These are phyloP conservation scores for Mus spicilegus DNA, from an alignment of 2,113 vertebrate species.

Conservation along the genomic window DNA sequence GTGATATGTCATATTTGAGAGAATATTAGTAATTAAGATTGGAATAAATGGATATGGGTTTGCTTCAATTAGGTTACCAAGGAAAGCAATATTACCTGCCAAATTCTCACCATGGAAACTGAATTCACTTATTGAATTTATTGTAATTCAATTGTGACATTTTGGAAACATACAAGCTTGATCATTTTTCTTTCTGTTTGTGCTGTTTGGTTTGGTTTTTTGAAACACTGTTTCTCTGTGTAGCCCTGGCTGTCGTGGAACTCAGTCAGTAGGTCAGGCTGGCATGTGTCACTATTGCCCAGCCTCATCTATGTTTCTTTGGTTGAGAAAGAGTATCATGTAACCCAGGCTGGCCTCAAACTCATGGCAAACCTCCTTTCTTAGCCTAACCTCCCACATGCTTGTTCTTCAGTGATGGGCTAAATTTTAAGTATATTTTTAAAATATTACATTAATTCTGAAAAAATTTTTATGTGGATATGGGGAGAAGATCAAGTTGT, in stretches of 20 bases:
- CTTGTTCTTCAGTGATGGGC: neutral
- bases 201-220: neutral
- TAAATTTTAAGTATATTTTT: neutral
- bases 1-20: neutral
- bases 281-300: neutral
- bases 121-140: neutral
- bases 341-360: neutral
- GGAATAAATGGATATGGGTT: neutral
- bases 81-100: neutral
- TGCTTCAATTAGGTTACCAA: neutral
- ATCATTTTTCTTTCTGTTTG: neutral
- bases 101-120: neutral
- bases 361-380: neutral
- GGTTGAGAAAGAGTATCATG: neutral
- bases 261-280: neutral
- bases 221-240: neutral
- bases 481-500: neutral
- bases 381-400: neutral
- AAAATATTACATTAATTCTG: neutral
- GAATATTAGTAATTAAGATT: neutral
- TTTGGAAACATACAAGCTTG: neutral
- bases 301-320: neutral
- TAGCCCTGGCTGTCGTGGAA: neutral
- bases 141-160: neutral
- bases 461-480: neutral